Conservation (phyloP, 2,888 invertebrate genomes). For the Crematogaster levior region DNA sequence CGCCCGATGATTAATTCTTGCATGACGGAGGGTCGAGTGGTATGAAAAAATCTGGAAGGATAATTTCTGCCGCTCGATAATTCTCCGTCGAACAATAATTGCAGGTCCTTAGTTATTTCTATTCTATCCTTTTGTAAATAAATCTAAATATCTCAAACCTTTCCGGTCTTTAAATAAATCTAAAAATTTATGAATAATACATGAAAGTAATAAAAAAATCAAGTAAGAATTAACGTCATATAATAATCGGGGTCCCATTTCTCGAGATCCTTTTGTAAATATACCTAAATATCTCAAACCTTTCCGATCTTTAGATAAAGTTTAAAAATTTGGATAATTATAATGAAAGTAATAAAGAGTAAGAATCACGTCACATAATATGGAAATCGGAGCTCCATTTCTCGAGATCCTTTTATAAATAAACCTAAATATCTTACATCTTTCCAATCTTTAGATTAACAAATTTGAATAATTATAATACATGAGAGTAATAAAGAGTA, state of each 20-base stretch:
- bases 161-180: no score
- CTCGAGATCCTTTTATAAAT: no score
- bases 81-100: background rate
- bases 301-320: background rate
- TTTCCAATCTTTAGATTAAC: no score
- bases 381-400: background rate
- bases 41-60: constrained; percentile 37
- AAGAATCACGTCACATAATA: background rate
- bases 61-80: background rate
- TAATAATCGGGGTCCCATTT: no score
- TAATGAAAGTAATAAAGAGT: background rate
- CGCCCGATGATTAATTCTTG: constrained; percentile 78
- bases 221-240: no score
- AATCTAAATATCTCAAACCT: background rate
- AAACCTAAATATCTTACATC: no score
- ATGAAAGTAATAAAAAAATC: no score
- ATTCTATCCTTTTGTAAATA: background rate
- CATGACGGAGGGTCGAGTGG: constrained; percentile 59
- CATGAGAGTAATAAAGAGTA: no score
- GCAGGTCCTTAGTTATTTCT: background rate
- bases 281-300: no score
- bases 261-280: no score
- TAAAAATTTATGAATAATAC: no score
- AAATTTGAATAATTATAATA: no score
- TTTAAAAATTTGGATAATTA: background rate